phyloP scores from a whole-genome alignment of 2,888 invertebrate species.

The Zygogramma bicolorata region DNA sequence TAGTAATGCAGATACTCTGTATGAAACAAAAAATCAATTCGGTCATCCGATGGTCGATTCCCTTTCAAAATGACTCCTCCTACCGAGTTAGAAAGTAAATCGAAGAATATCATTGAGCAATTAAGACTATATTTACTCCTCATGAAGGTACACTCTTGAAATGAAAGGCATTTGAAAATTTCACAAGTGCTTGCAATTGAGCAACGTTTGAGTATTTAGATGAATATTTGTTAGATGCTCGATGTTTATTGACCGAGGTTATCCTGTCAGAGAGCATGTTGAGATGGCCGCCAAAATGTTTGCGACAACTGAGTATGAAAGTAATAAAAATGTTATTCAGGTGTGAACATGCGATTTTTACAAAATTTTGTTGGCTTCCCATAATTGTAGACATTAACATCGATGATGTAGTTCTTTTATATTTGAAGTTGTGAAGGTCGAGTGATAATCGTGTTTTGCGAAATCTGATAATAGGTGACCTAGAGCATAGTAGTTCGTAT shows the following conservation, averaged over 20 bases:
- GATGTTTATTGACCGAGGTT: background rate
- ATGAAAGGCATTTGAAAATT: constrained; percentile 6
- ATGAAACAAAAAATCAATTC: background rate
- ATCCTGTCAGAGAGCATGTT: background rate
- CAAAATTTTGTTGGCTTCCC: background rate
- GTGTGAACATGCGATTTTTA: background rate
- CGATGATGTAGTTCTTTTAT: background rate
- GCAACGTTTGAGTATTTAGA: background rate
- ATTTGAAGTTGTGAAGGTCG: background rate
- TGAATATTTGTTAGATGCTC: background rate
- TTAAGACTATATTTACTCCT: background rate
- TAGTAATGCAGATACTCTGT: background rate
- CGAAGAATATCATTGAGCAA: background rate
- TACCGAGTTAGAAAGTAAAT: background rate
- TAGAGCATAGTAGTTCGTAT: no score
- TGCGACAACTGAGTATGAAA: background rate
- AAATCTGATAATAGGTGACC: no score
- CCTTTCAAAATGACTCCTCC: background rate
- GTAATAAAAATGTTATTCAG: background rate
- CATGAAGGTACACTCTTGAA: background rate
- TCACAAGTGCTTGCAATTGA: background rate
- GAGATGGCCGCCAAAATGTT: background rate
- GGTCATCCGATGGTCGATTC: background rate
- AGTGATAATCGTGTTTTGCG: no score
- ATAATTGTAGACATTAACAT: background rate